Percentiles rank a stretch among this genome's conserved stretches.
Conservation (phyloP, 2,888 invertebrate genomes). For the Hypolimnas misippus region DNA sequence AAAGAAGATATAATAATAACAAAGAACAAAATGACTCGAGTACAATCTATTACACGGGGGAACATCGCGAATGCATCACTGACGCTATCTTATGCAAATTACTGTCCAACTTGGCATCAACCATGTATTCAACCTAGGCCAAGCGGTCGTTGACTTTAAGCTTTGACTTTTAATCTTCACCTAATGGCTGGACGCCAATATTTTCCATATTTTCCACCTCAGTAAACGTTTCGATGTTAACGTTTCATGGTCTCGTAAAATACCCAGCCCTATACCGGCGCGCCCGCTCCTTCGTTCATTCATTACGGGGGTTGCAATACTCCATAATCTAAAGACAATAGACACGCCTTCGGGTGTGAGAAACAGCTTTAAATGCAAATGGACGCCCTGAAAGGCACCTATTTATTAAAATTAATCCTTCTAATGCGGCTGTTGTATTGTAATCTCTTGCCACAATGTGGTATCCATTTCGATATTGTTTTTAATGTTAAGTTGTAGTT, state of each 20-base stretch:
- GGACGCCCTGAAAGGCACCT: constrained; percentile 21
- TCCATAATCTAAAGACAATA: constrained; percentile 46
- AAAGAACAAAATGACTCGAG: constrained; percentile 1
- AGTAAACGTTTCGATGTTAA: constrained; percentile 61
- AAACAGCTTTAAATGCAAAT: constrained; percentile 39
- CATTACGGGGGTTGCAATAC: constrained; percentile 47
- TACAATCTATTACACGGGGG: constrained; percentile 10
- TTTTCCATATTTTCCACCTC: constrained; percentile 46
- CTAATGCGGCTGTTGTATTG: constrained; percentile 21
- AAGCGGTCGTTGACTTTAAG: constrained; percentile 27
- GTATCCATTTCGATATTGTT: background rate
- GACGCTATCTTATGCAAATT: constrained; percentile 26
- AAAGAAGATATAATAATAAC: background rate
- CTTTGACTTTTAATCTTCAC: constrained; percentile 28
- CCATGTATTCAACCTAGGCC: constrained; percentile 21
- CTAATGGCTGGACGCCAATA: constrained; percentile 42
- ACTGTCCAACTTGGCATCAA: constrained; percentile 25
- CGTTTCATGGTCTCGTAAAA: constrained; percentile 67
- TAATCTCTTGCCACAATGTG: constrained; percentile 6
- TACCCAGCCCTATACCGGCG: constrained; percentile 42
- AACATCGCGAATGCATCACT: constrained; percentile 16
- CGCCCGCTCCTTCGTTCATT: constrained; percentile 42
- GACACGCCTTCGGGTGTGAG: constrained; percentile 41
- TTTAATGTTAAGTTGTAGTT: constrained; percentile 29
- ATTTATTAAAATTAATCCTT: constrained; percentile 32